Conservation (phyloP, 2,113 vertebrate species). For the Gymnorhina tibicen region DNA sequence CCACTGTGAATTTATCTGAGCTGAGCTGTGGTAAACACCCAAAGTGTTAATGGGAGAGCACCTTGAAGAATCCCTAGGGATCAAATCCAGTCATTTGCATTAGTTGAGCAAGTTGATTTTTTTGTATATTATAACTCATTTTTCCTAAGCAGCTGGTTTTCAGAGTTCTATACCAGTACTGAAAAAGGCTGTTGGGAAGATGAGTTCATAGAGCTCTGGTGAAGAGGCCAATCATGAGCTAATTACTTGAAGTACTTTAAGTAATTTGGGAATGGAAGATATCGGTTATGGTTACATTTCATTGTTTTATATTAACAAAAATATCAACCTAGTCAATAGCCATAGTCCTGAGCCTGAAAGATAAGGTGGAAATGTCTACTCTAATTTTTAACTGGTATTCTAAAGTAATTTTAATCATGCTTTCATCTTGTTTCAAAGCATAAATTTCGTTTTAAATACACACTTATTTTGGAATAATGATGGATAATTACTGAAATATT, state of each 20-base stretch:
- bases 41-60: not conserved
- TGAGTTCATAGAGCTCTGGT: not conserved
- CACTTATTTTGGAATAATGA: not conserved
- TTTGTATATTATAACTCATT: not conserved
- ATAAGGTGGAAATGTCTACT: not conserved
- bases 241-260: not conserved
- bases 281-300: not conserved
- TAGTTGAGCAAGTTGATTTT: not conserved
- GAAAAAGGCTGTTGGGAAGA: not conserved
- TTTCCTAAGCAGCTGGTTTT: not conserved
- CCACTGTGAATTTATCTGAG: not conserved
- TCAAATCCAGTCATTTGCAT: not conserved
- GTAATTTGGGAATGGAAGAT: not conserved
- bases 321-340: not conserved
- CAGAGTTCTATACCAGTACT: accelerated
- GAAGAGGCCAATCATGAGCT: not conserved
- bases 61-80: not conserved
- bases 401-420: not conserved
- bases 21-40: not conserved
- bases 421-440: not conserved
- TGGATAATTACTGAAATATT: not conserved
- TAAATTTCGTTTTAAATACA: not conserved
- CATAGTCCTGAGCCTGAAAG: not conserved
- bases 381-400: not conserved
- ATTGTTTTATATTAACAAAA: not conserved